Evolutionary conservation across 1,140 invertebrate species (phyloP).

Genomic region (Harlomillsia oculata): DNA sequence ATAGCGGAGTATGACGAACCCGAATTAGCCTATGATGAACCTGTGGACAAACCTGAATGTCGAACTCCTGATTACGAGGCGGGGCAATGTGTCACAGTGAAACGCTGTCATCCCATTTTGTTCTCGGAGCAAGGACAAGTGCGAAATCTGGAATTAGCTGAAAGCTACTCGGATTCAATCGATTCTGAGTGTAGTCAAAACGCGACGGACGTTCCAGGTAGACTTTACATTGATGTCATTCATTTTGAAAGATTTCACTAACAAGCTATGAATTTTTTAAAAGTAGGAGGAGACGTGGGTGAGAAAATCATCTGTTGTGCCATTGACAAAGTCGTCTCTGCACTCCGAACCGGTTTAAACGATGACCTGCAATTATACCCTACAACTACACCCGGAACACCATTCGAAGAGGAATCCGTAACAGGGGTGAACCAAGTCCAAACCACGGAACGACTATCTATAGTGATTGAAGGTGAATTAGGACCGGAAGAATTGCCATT

Average conservation of each 20-base stretch:
- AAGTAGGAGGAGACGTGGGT: background rate
- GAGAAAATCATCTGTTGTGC: conserved; percentile 16
- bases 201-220: background rate
- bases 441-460: too few species aligned
- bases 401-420: background rate
- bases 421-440: too few species aligned
- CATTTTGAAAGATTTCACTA: background rate
- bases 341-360: background rate
- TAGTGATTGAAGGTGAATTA: too few species aligned
- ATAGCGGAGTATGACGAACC: conserved; percentile 10
- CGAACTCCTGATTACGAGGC: conserved; percentile 8
- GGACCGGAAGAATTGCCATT: too few species aligned
- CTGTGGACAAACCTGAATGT: conserved; percentile 10
- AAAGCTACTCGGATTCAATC: background rate
- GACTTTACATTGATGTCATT: background rate
- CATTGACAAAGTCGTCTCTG: conserved; percentile 9
- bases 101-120: conserved; percentile 21
- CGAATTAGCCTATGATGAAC: conserved; percentile 4
- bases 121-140: conserved; percentile 16
- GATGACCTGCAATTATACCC: conserved; percentile 14
- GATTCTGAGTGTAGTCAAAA: background rate
- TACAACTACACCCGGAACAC: background rate
- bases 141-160: conserved; percentile 15
- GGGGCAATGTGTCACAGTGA: conserved; percentile 15
- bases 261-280: background rate